These are phyloP conservation scores for Myotis davidii DNA, from an alignment of 2,113 vertebrate species.

Conservation along the genomic window DNA sequence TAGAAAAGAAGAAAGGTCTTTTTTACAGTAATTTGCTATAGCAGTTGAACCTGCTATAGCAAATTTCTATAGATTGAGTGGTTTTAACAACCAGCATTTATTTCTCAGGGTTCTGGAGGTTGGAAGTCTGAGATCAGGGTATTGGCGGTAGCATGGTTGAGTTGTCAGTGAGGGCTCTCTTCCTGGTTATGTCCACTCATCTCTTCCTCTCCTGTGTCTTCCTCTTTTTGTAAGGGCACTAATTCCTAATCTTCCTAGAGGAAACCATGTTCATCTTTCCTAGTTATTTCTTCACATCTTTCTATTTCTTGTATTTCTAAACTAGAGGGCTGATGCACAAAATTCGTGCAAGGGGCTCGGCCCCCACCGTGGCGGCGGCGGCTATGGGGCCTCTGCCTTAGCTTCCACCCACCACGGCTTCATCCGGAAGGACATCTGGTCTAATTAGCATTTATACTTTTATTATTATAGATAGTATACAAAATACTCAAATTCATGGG, in stretches of 20 bases:
- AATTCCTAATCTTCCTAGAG: not conserved
- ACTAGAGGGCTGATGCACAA: too few relatives aligned
- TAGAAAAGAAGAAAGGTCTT: not conserved
- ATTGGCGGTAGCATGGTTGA: not conserved
- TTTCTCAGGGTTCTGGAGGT: not conserved
- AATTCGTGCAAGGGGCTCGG: too few relatives aligned
- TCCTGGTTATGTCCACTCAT: not conserved
- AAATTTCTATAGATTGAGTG: not conserved
- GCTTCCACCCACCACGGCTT: too few relatives aligned
- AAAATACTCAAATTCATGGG: not conserved
- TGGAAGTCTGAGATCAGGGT: not conserved
- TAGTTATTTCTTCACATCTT: not conserved
- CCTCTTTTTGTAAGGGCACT: not conserved
- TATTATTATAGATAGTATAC: not conserved
- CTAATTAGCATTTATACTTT: too few relatives aligned
- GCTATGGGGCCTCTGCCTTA: too few relatives aligned
- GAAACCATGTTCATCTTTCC: not conserved
- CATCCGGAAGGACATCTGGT: too few relatives aligned
- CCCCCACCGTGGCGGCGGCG: too few relatives aligned
- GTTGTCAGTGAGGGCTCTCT: not conserved
- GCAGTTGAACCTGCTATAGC: not conserved
- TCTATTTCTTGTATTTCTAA: not conserved
- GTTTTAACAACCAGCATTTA: not conserved
- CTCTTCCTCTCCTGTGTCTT: not conserved
- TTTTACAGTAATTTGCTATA: too few relatives aligned